Evolutionary conservation across 2,113 vertebrate species (phyloP), one percentile per base, ranked within the genome.

Genomic region (Tamias sibiricus): DNA sequence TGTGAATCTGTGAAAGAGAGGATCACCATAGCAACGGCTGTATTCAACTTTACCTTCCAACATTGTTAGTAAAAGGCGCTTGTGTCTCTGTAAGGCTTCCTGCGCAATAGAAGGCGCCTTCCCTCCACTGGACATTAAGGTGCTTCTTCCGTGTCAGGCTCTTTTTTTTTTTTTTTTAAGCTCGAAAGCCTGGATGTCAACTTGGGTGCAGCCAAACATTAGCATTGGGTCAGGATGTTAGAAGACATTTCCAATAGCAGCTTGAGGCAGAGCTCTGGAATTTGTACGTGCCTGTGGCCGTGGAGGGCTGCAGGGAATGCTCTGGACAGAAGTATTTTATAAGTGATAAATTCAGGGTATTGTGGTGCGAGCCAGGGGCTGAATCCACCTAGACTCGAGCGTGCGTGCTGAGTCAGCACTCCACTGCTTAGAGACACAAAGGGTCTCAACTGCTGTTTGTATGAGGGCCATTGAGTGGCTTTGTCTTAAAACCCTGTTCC

Each of bases 1-100:
- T n/a, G 87, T 44, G 92, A 42, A 52, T 84, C 44, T 76, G 95
- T 69, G 42, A 40, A 90, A 32, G 93, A 59, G 89, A 76, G 66
- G 35, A 57, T 97, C 96, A 49, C 96, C 90, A 87, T 96, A 47
- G 97, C 87, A 95, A 95, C 95, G 59, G 84, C 91, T 74, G 54
- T 68, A 90, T 95, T 95, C 76, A 93, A 93, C 80, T 95, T 94
- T 84, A 35, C 62, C 77, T 91, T 52, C 59, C 72, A 80, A 20
- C 87, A 2, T 30, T 94, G 59, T 84, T 66, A 79, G 84, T 40
- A 30, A 28, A 77, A 85, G 92, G 87, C 1, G 35, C 59, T 20
- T 71, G 32, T 83, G 42, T 90, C 87, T 82, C 81, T 47, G 14
- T 47, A 30, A 57, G 76, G 79, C 52, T 75, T 76, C 59, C 80